Base-by-base conservation (phyloP, 2,888 invertebrate species). In the Gonocerus acuteangulatus region DNA sequence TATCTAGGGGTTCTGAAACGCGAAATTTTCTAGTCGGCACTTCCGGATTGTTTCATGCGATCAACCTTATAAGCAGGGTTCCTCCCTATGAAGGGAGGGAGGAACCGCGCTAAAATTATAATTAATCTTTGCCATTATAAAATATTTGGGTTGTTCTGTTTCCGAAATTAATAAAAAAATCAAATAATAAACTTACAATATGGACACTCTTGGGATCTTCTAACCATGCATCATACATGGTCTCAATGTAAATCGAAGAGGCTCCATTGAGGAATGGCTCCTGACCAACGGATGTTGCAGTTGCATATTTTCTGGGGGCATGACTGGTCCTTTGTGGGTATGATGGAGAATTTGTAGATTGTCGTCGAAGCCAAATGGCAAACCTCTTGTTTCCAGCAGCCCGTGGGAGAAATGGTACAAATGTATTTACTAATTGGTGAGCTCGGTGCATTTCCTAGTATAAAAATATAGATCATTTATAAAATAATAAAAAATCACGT, bases 241-340 rank as follows among this genome's bases (percentile, higher is more conserved):
- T 95, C 78, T 99, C 99, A 62, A 99, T 91, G 75, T 99, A 99
- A 13, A 86, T 84, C 18, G 91, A 87, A 60, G 93, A 91, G 72
- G 89, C 92, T 71, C 96, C 97, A 83, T 92, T 97, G 71, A 97
- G 83, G 77, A 97, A 97, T 1, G 95, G 91, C 76, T 97, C 96
- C 48, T 87, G 83, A 59, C 87, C 85, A 60, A 83, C 84, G 19
- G 80, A 79, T 70, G 81, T 81, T n/a, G 52, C 39, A 16, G 65
- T 58, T 16, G 60, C 36, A 22, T 61, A 48, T n/a, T 48, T 36
- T 21, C 47, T 52, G 36, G 52, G 45, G 2, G 54, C 39, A 22
- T 36, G 59, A 13, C 23, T 34, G 19, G 39, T 36, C n/a, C 59
- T 51, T 9, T 48, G 27, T 32, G 49, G 13, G 34, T 54, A 47